Evolutionary conservation across 2,797 vertebrate species (phyloP), one percentile per base, ranked within the genome.

Genomic region (Passerculus sandwichensis): DNA sequence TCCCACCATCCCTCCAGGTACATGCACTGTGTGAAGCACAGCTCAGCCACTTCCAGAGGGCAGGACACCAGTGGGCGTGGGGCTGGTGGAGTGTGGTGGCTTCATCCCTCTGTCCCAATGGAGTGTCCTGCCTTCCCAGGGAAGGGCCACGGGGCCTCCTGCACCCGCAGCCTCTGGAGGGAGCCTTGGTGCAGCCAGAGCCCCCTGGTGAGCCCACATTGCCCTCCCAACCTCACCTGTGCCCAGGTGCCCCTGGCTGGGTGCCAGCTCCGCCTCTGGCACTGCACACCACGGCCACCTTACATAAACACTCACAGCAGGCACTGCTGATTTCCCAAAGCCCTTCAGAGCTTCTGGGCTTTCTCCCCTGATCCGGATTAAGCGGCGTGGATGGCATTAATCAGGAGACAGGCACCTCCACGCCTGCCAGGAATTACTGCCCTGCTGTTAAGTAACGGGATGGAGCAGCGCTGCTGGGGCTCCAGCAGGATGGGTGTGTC

Each of bases 281-380:
- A 18, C 57, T 2, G 2, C 2, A 4, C 56, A 25, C 23, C 2
- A 1, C 59, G 45, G 66, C 78, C 36, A 5, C 84, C 66, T 96
- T 95, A 96, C 15, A 15, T 95, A 96, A 96, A 95, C 3, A 9
- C 32, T 50, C 0, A 4, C n/a, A 62, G 47, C 38, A 38, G 13
- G 69, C 23, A 2, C 56, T 5, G 4, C 79, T 71, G 83, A 91
- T 74, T 82, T 70, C 91, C 38, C 75, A 95, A 96, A 96, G 93
- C 87, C 59, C 84, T 91, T 85, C 91, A 79, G 86, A 96, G 91
- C 86, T 69, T 40, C 65, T 6, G 38, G 72, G 54, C 75, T 93
- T 94, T 81, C 72, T 94, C 30, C n/a, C 54, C 81, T 96, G 93
- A 94, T 91, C 94, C 29, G 36, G 92, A 92, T 97, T 93, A 94